A percentile compares a stretch with the other conserved stretches of the same genome.
Conservation (phyloP, 2,113 vertebrate species). For the Lepisosteus oculatus region DNA sequence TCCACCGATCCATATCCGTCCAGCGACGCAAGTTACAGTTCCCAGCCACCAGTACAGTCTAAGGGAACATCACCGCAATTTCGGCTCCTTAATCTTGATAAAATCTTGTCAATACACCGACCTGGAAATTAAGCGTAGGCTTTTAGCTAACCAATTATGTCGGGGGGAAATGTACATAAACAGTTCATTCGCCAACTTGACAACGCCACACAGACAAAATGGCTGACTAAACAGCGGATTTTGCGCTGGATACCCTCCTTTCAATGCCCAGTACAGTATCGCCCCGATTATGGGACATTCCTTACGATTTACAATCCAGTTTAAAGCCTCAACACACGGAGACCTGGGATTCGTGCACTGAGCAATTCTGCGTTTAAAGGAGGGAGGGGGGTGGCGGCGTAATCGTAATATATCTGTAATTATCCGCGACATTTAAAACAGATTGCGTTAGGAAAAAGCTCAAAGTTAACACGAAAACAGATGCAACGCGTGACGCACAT, state of each 20-base stretch:
- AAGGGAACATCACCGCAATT: too few relatives aligned
- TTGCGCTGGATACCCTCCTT: background rate
- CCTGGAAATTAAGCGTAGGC: background rate
- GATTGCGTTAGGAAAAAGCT: too few relatives aligned
- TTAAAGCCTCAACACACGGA: constrained; percentile 26
- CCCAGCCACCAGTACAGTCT: too few relatives aligned
- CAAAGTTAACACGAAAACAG: too few relatives aligned
- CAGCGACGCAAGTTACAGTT: too few relatives aligned
- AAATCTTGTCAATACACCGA: background rate
- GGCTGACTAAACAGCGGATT: constrained; percentile 35
- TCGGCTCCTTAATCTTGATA: too few relatives aligned
- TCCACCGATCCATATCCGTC: too few relatives aligned
- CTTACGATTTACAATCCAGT: constrained; percentile 16
- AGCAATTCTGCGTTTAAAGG: constrained; percentile 58
- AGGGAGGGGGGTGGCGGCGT: constrained; percentile 47
- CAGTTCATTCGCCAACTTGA: constrained; percentile 12
- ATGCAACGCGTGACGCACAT: too few relatives aligned
- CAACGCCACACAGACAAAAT: constrained; percentile 44
- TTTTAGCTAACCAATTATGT: too few relatives aligned
- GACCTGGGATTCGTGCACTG: constrained; percentile 48
- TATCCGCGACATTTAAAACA: too few relatives aligned
- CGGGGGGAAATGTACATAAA: too few relatives aligned
- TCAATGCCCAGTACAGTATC: background rate
- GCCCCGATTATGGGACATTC: background rate
- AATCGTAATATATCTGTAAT: background rate